Conservation (phyloP, 1,140 invertebrate species). For the Drosophila cardini region DNA sequence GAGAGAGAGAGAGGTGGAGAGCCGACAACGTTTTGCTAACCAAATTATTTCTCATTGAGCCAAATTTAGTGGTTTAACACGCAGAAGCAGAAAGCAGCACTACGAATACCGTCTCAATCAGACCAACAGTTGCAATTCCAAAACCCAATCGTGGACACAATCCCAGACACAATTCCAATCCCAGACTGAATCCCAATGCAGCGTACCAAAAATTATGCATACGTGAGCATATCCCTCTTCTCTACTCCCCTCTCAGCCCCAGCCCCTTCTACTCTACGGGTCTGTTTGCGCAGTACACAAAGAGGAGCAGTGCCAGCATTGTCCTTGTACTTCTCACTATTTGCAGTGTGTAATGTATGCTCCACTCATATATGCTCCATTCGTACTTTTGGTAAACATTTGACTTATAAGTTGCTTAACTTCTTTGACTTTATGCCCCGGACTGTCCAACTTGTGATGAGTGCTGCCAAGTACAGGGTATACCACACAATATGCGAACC, state of each 20-base stretch:
- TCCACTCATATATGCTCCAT: background rate
- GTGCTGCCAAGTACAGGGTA: conserved; percentile 12
- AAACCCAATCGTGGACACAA: background rate
- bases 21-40: conserved; percentile 50
- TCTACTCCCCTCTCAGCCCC: background rate
- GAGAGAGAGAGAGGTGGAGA: background rate
- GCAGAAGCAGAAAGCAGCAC: conserved; percentile 6
- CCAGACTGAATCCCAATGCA: conserved; percentile 16
- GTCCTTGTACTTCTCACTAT: conserved; percentile 30
- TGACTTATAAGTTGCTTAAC: conserved; percentile 71
- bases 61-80: conserved; percentile 40
- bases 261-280: background rate
- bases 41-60: conserved; percentile 66
- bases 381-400: conserved; percentile 68
- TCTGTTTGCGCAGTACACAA: conserved; percentile 26
- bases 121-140: conserved; percentile 10
- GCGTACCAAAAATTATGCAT: conserved; percentile 40
- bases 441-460: conserved; percentile 48
- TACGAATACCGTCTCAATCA: conserved; percentile 27
- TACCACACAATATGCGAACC: background rate
- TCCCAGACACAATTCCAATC: background rate
- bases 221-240: conserved; percentile 8
- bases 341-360: conserved; percentile 48
- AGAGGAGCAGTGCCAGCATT: conserved; percentile 8
- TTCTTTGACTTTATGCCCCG: conserved; percentile 41